Evolutionary conservation across 2,888 invertebrate species (phyloP).

Genomic region (Lucinisca nassula): DNA sequence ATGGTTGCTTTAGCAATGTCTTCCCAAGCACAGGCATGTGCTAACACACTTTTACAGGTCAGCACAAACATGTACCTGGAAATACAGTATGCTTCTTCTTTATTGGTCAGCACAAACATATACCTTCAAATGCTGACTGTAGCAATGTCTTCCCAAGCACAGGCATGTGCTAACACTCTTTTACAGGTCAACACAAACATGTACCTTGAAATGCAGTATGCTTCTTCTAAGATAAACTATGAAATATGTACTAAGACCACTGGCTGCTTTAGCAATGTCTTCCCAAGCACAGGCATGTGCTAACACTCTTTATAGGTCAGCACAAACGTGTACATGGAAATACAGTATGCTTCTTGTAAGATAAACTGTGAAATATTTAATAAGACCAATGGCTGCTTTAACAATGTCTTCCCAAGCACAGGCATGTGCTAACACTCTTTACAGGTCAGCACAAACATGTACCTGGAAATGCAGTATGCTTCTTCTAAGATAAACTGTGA

Average conservation of each 20-base stretch:
- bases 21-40: not conserved
- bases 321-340: not conserved
- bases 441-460: not conserved
- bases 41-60: not conserved
- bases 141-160: not conserved
- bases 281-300: not conserved
- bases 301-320: not conserved
- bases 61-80: not conserved
- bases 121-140: not conserved
- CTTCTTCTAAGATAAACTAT: not conserved
- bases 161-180: not conserved
- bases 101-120: not conserved
- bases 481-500: not conserved
- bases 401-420: not conserved
- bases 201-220: not conserved
- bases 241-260: too few species aligned
- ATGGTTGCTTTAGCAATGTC: not conserved
- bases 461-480: not conserved
- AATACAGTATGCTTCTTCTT: not conserved
- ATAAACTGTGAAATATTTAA: not conserved
- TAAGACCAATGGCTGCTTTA: not conserved
- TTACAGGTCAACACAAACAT: not conserved
- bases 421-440: not conserved
- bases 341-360: not conserved
- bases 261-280: not conserved